Conservation (phyloP, 2,888 invertebrate species). For the Rapana venosa region DNA sequence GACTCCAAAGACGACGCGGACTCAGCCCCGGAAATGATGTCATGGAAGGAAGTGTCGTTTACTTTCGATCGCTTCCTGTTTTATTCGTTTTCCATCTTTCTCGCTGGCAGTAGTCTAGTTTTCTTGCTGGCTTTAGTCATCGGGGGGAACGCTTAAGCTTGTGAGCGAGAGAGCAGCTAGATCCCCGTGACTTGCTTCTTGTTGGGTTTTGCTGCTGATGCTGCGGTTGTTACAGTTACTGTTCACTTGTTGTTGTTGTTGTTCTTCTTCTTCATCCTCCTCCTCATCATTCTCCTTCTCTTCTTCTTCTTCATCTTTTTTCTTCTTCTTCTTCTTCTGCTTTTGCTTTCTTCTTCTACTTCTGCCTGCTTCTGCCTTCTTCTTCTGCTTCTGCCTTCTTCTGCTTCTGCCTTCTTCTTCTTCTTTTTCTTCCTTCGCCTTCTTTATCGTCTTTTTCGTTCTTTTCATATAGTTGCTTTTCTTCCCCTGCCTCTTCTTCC, state of each 20-base stretch:
- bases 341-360: too few species aligned
- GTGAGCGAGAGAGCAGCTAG: neutral
- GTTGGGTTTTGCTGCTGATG: too few species aligned
- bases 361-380: too few species aligned
- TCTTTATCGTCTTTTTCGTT: too few species aligned
- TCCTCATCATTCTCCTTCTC: neutral
- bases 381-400: too few species aligned
- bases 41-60: constrained; percentile 19
- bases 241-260: neutral
- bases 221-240: too few species aligned
- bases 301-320: neutral
- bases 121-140: neutral
- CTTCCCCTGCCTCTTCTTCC: too few species aligned
- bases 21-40: neutral
- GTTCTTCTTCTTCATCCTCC: neutral
- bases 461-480: too few species aligned
- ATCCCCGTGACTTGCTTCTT: neutral
- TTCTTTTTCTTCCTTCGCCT: too few species aligned
- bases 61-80: constrained; percentile 27
- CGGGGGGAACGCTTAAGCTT: neutral
- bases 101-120: neutral
- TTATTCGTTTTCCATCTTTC: constrained; percentile 16
- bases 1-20: neutral
- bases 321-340: neutral
- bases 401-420: too few species aligned